Conservation (phyloP, 2,888 invertebrate species). For the Uropetala carovei region DNA sequence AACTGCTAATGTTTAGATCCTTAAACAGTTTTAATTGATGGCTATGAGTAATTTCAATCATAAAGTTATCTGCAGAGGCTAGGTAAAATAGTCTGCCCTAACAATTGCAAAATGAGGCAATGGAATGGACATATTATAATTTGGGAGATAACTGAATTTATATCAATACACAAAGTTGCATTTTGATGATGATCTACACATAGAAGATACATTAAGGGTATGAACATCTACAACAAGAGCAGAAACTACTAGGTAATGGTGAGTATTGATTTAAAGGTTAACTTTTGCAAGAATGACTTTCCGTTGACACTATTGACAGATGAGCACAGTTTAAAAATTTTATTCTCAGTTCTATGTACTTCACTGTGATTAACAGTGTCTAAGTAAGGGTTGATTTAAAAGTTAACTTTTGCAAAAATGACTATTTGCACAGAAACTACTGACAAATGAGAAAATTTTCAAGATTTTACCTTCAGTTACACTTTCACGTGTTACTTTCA, state of each 20-base stretch:
- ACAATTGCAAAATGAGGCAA: neutral
- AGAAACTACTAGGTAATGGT: neutral
- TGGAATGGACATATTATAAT: neutral
- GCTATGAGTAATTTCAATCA: neutral
- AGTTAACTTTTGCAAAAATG: no score
- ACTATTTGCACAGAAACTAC: no score
- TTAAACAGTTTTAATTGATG: neutral
- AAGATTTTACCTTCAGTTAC: no score
- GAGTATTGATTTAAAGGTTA: conserved; percentile 13
- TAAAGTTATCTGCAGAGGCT: neutral
- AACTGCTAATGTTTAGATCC: neutral
- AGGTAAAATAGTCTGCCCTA: neutral
- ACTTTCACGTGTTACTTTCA: no score
- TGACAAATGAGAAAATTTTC: no score
- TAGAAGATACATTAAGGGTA: neutral
- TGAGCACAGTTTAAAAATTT: neutral
- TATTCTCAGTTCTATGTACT: neutral
- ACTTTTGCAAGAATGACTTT: neutral
- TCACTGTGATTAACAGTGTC: no score
- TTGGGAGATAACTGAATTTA: neutral
- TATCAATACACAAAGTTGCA: neutral
- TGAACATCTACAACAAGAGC: neutral
- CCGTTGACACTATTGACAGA: neutral
- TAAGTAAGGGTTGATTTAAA: no score
- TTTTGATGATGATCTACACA: neutral